Evolutionary conservation across 2,888 invertebrate species (phyloP).

Genomic region (Drosophila seclusa): DNA sequence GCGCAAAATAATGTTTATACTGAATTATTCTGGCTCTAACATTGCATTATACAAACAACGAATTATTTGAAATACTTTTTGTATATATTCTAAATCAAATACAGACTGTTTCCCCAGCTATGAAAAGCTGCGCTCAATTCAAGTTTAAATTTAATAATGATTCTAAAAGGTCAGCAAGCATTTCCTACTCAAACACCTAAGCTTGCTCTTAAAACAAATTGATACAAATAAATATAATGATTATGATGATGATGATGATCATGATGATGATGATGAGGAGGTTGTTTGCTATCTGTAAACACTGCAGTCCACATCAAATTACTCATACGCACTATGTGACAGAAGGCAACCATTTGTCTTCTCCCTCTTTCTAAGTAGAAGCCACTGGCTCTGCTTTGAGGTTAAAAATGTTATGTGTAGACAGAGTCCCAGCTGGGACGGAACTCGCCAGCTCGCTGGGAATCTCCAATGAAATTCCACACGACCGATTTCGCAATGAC

Average conservation of each 20-base stretch:
- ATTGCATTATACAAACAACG: background rate
- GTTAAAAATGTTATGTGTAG: slow-evolving; percentile 32
- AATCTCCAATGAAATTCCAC: slow-evolving; percentile 13
- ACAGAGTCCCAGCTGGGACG: slow-evolving; percentile 28
- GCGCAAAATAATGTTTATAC: background rate
- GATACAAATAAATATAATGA: slow-evolving; percentile 8
- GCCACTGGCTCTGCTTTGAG: slow-evolving; percentile 7
- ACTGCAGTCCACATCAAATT: slow-evolving; percentile 45
- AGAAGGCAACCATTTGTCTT: slow-evolving; percentile 17
- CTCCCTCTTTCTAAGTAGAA: background rate
- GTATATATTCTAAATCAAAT: too few relatives aligned
- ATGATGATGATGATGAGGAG: slow-evolving; percentile 24
- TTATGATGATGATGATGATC: slow-evolving; percentile 11
- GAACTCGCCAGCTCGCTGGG: slow-evolving; percentile 8
- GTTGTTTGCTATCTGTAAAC: slow-evolving; percentile 37
- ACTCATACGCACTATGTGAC: slow-evolving; percentile 61
- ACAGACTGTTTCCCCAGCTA: background rate
- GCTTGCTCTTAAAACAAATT: slow-evolving; percentile 29
- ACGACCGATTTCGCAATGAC: slow-evolving; percentile 18
- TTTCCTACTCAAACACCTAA: slow-evolving; percentile 15
- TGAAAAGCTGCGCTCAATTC: slow-evolving; percentile 33
- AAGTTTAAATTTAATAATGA: slow-evolving; percentile 58
- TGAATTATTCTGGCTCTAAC: background rate
- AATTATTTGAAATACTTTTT: background rate
- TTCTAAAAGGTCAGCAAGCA: slow-evolving; percentile 25